Percentiles rank a stretch among this genome's conserved stretches.
Conservation (phyloP, 2,888 invertebrate species). For the Agrochola lota region DNA sequence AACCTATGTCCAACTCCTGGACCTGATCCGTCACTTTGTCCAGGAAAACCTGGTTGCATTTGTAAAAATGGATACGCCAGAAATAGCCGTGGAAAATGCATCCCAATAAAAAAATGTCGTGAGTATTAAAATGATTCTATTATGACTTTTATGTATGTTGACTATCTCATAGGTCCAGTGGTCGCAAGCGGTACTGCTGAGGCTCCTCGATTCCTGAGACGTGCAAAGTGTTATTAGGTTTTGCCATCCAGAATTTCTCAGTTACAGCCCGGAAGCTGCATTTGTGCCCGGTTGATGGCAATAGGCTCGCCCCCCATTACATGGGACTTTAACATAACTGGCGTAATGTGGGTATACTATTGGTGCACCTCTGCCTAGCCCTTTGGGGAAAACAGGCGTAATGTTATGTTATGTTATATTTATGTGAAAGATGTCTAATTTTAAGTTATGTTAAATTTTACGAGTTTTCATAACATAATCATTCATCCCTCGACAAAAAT, state of each 20-base stretch:
- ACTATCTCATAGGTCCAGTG: background rate
- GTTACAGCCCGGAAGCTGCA: no score
- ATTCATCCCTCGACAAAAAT: background rate
- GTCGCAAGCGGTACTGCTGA: no score
- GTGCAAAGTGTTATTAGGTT: no score
- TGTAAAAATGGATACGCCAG: constrained; percentile 63
- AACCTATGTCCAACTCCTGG: constrained; percentile 39
- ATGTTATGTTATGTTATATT: no score
- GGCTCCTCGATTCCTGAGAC: background rate
- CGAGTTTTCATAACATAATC: background rate
- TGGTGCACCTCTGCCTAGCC: no score
- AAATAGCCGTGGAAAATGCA: constrained; percentile 62
- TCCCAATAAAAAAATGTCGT: constrained; percentile 65
- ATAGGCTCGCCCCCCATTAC: no score
- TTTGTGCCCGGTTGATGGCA: no score
- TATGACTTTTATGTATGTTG: background rate
- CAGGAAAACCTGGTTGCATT: constrained; percentile 60
- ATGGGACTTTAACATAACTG: no score
- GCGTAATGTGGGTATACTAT: no score
- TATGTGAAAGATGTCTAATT: no score
- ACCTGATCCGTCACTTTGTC: constrained; percentile 40
- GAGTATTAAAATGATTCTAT: constrained; percentile 47
- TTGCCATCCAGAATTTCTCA: no score
- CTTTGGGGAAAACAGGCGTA: no score
- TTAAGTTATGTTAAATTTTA: background rate